These are phyloP conservation scores for Cervus canadensis DNA, from an alignment of 2,113 vertebrate species.

Conservation along the genomic window DNA sequence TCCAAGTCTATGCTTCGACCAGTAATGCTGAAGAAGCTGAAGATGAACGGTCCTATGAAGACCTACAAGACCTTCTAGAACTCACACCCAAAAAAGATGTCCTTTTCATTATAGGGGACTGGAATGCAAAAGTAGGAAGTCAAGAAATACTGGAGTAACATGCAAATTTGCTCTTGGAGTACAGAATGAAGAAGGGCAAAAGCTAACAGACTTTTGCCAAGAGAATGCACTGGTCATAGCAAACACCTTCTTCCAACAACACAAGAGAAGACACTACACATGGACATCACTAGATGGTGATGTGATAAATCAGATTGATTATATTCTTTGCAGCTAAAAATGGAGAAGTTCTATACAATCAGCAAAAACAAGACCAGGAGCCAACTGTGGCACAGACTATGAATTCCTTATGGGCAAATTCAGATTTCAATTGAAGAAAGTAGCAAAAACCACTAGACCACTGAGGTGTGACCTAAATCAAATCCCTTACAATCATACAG, in stretches of 20 bases:
- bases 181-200: background rate
- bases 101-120: background rate
- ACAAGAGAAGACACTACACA: background rate
- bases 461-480: background rate
- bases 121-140: background rate
- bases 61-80: background rate
- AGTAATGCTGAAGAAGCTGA: background rate
- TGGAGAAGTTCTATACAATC: background rate
- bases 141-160: background rate
- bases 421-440: background rate
- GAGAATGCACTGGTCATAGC: background rate
- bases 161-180: background rate
- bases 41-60: background rate
- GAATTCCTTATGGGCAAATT: background rate
- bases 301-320: background rate
- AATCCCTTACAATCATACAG: background rate
- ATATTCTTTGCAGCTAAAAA: background rate
- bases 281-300: background rate
- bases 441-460: background rate
- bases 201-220: background rate
- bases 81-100: background rate
- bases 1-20: background rate
- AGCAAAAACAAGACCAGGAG: background rate
- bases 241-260: background rate
- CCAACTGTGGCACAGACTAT: background rate